Evolutionary conservation across 2,888 invertebrate species (phyloP).

Genomic region (Lasioglossum villosulum): DNA sequence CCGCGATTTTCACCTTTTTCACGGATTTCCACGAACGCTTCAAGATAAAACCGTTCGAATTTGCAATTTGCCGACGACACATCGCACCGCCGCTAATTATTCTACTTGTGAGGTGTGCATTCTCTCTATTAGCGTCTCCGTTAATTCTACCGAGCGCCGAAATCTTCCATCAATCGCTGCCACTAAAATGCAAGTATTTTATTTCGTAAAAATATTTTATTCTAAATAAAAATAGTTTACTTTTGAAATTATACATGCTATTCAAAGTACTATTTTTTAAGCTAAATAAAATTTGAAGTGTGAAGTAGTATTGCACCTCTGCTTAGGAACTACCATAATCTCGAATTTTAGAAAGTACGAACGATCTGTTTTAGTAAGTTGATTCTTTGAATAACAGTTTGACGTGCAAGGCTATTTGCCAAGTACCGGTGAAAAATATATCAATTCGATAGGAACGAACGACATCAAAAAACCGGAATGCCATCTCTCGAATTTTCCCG

Average conservation of each 20-base stretch:
- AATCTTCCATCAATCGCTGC: too few species aligned
- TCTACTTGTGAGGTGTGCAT: neutral
- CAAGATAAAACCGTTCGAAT: conserved; percentile 22
- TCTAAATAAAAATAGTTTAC: too few species aligned
- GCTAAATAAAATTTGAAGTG: too few species aligned
- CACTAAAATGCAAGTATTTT: too few species aligned
- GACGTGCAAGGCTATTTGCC: neutral
- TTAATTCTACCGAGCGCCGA: neutral
- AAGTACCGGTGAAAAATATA: neutral
- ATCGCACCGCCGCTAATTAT: conserved; percentile 23
- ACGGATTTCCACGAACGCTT: neutral
- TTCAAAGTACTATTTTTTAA: too few species aligned
- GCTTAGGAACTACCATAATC: too few species aligned
- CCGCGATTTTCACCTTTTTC: neutral
- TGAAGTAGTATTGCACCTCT: too few species aligned
- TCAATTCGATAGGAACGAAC: neutral
- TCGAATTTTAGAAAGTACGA: neutral
- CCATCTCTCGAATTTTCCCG: neutral
- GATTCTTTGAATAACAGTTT: neutral
- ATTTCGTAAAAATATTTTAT: too few species aligned
- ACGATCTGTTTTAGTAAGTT: neutral
- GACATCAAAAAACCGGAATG: neutral
- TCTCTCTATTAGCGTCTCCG: neutral
- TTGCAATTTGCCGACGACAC: conserved; percentile 28
- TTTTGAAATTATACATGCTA: too few species aligned